Base-by-base conservation (phyloP, 2,113 vertebrate species). In the Cacatua alba region DNA sequence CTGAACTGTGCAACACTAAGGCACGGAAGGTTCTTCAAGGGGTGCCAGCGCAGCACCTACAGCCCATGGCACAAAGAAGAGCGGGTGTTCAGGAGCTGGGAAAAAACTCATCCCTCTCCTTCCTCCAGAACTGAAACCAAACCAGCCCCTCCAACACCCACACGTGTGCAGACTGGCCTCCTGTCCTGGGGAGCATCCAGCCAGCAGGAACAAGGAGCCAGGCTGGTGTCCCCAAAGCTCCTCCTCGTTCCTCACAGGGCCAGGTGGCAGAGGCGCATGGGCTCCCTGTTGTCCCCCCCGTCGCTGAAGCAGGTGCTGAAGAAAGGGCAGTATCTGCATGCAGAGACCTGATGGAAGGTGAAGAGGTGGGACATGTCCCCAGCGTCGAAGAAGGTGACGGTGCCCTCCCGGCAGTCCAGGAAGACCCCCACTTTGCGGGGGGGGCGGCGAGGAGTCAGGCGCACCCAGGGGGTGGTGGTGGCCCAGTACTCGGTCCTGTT, bases 231-330 rank as follows among this genome's bases (percentile, higher is more conserved):
- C 55, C 70, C 49, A 33, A 2, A 0, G 2, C 33, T 25, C 12
- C 33, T 21, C 59, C 24, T 6, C 0, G 0, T 3, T 10, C 63
- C 80, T 92, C 90, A 96, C 63, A 97, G 90, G 24, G 65, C 95
- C 85, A 98, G 95, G 81, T 98, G 98, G 76, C 98, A 97, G 67
- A 99, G 98, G 51, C 97, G 97, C 90, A 99, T 98, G 10, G 98
- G 98, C 76, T 98, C 98, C 15, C 97, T 8, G 17, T 97, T 98
- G 59, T 96, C 97, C 35, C 75, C 86, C 26, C 90, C 96, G 0
- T 98, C 98, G 0, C 97, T 98, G 39, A 99, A 98, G 86, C 98
- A 99, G 14, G 98, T 98, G 96, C 98, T 99, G 96, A 99, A 99
- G 97, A 99, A 99, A 52, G 98, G 98, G 68, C 98, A 98, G 55